Evolutionary conservation across 2,113 vertebrate genomes (phyloP).

Genomic region (Hypocryptadius cinnamomeus): DNA sequence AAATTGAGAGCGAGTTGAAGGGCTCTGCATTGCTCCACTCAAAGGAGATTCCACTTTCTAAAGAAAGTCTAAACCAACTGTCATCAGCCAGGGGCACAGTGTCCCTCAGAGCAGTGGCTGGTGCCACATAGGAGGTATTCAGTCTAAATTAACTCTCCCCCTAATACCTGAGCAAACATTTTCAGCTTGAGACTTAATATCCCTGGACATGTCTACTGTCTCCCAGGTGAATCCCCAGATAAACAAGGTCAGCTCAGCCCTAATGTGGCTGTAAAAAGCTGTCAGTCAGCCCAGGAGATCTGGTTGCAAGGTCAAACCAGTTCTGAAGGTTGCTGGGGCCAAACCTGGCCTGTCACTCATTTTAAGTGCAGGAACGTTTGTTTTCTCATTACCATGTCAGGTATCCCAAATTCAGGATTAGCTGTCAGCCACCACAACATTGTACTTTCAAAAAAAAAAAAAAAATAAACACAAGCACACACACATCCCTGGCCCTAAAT

Average conservation of each 20-base stretch:
- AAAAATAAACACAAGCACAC: background rate
- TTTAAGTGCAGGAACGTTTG: constrained; percentile 60
- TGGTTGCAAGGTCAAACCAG: constrained; percentile 64
- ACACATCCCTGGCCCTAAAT: background rate
- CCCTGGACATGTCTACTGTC: constrained; percentile 59
- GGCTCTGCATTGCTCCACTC: background rate
- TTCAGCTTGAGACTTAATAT: constrained; percentile 56
- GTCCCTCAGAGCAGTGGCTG: background rate
- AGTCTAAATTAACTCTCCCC: constrained; percentile 47
- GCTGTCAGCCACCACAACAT: background rate
- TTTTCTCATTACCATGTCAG: constrained; percentile 49
- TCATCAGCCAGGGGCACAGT: background rate
- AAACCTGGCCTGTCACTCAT: constrained; percentile 51
- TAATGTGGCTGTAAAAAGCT: constrained; percentile 62
- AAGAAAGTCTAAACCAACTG: background rate
- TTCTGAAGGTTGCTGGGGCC: constrained; percentile 62
- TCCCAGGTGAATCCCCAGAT: constrained; percentile 67
- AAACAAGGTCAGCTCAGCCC: constrained; percentile 66
- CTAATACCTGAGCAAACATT: constrained; percentile 65
- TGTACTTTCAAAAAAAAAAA: background rate
- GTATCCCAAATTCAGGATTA: constrained; percentile 58
- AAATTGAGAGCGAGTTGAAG: background rate
- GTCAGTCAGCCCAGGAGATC: constrained; percentile 63
- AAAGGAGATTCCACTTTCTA: background rate
- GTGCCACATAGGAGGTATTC: constrained; percentile 50